phyloP scores from a whole-genome alignment of 2,797 vertebrate genomes.

The Sebastiscus tertius region DNA sequence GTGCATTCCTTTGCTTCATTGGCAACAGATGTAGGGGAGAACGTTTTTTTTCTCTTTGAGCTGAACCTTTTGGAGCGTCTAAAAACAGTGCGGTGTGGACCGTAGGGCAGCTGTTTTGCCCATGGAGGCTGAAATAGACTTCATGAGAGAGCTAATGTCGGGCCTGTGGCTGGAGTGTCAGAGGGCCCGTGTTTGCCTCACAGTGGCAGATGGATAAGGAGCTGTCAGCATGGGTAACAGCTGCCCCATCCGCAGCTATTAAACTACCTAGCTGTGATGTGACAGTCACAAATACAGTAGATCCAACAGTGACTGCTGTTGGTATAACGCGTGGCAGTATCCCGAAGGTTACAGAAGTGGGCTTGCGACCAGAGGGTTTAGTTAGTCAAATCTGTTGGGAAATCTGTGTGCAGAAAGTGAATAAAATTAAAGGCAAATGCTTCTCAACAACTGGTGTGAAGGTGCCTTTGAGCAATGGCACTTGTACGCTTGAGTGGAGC shows the following conservation, averaged over 20 bases:
- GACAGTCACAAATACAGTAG: conserved; percentile 31
- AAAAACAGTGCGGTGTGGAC: conserved; percentile 74
- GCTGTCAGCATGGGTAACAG: conserved; percentile 75
- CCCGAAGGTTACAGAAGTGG: conserved; percentile 14
- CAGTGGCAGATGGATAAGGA: conserved; percentile 76
- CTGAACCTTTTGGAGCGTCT: conserved; percentile 76
- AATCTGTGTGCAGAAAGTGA: conserved; percentile 3
- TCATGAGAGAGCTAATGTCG: conserved; percentile 75
- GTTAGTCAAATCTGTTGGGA: conserved; percentile 1
- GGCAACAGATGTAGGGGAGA: conserved; percentile 84
- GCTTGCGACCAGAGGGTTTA: not conserved
- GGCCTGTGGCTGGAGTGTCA: conserved; percentile 68
- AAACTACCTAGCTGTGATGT: conserved; percentile 59
- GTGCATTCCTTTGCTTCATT: conserved; percentile 84
- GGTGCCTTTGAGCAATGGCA: conserved; percentile 21
- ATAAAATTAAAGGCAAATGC: conserved; percentile 9
- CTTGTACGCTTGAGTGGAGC: not conserved
- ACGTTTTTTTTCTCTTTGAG: conserved; percentile 57
- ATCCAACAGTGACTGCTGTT: conserved; percentile 36
- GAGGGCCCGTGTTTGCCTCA: conserved; percentile 59
- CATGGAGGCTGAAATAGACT: conserved; percentile 79
- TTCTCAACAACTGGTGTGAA: conserved; percentile 11
- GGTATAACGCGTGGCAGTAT: not conserved
- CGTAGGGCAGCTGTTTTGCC: conserved; percentile 79
- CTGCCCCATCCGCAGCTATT: conserved; percentile 63